These are phyloP conservation scores for Dilophus febrilis DNA, from an alignment of 2,888 invertebrate species.

Conservation along the genomic window DNA sequence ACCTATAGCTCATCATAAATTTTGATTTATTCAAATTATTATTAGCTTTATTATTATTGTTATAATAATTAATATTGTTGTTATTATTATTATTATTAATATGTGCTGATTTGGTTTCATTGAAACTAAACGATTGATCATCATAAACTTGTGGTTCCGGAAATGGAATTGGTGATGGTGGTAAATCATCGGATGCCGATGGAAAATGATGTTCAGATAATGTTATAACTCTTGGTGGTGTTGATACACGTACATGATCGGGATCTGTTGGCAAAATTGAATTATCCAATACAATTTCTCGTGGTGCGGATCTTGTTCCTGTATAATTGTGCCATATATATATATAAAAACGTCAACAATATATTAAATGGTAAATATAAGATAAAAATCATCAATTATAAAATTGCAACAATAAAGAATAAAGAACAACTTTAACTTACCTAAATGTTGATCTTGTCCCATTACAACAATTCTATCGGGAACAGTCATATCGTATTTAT, in stretches of 20 bases:
- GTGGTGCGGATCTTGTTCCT: conserved; percentile 72
- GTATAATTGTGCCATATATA: conserved; percentile 6
- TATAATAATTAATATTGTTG: too few relatives aligned
- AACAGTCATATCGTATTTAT: conserved; percentile 80
- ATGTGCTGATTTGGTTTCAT: too few relatives aligned
- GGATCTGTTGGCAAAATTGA: conserved; percentile 55
- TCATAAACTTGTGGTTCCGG: conserved; percentile 15
- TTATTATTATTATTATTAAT: too few relatives aligned
- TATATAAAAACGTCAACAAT: neutral
- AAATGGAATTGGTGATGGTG: conserved; percentile 16
- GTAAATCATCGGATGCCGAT: conserved; percentile 41
- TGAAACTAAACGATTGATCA: conserved; percentile 4
- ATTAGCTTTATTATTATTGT: too few relatives aligned
- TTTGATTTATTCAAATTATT: too few relatives aligned
- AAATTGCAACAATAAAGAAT: conserved; percentile 1
- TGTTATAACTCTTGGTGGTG: conserved; percentile 77
- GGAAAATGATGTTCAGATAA: conserved; percentile 73
- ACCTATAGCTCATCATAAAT: too few relatives aligned
- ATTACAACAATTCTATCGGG: conserved; percentile 83
- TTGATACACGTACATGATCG: conserved; percentile 63
- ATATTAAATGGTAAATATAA: neutral
- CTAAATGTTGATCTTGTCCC: conserved; percentile 52
- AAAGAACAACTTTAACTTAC: conserved; percentile 12
- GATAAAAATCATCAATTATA: too few relatives aligned
- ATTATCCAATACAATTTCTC: conserved; percentile 74